These are phyloP conservation scores for Pseudanteris insignis DNA, from an alignment of 2,888 invertebrate species.

Conservation along the genomic window DNA sequence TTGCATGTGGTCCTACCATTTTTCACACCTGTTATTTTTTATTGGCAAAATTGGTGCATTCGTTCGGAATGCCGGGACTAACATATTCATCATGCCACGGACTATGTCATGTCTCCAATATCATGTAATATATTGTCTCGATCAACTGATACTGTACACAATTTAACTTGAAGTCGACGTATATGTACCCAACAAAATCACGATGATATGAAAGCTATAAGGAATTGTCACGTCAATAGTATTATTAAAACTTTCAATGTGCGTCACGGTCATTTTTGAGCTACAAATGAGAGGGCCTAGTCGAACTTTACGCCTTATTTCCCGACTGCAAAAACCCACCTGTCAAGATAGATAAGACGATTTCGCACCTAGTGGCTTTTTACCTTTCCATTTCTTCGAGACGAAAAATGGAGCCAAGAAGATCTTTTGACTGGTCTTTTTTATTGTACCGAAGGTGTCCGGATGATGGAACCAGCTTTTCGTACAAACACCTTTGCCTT, in stretches of 20 bases:
- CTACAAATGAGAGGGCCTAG: no score
- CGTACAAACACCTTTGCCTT: constrained; percentile 47
- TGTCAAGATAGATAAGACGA: constrained; percentile 24
- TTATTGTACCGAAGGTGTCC: constrained; percentile 56
- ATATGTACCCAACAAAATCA: neutral
- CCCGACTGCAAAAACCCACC: constrained; percentile 11
- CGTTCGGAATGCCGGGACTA: neutral
- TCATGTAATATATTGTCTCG: constrained; percentile 10
- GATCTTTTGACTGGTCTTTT: constrained; percentile 48
- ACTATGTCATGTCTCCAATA: constrained; percentile 19
- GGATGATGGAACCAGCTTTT: constrained; percentile 49
- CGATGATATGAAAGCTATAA: constrained; percentile 15
- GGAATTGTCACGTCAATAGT: constrained; percentile 17
- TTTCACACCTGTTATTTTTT: neutral
- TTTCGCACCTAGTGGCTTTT: constrained; percentile 25
- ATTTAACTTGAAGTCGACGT: constrained; percentile 10
- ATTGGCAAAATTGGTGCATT: constrained; percentile 3
- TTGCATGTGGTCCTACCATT: neutral
- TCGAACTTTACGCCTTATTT: constrained; percentile 17
- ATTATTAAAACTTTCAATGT: constrained; percentile 17
- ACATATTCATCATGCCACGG: constrained; percentile 9
- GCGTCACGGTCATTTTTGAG: constrained; percentile 9
- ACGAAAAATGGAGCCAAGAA: constrained; percentile 1
- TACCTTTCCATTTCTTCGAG: constrained; percentile 10
- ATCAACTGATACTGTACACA: constrained; percentile 10